Evolutionary conservation across 2,797 vertebrate genomes (phyloP), one percentile per base, ranked within the genome.

Genomic region (Hemibagrus guttatus): DNA sequence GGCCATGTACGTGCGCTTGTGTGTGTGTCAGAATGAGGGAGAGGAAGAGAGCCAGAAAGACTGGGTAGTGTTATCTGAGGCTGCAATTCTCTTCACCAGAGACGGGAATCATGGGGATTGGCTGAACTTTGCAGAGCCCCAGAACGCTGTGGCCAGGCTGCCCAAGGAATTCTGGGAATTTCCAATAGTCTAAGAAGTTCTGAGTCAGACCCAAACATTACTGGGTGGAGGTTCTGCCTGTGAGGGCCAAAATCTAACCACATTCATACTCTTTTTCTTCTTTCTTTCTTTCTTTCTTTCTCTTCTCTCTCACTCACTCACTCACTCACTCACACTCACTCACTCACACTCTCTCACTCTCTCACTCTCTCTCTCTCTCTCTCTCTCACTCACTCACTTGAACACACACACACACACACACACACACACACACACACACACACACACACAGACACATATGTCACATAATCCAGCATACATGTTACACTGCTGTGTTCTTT

Each of bases 121-220:
- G 88, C 88, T 90, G 88, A 90, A 90, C 90, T 86, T 78, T 81
- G 31, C 14, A 78, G 87, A 91, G 81, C 87, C 87, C 76, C 54
- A 61, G 58, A 90, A 80, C 8, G 11, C 54, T 80, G 89, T 46
- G 84, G 87, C 85, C 71, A 85, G 75, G 85, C 79, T 90, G 86
- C 82, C 80, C 89, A 26, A 84, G 54, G 86, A 83, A 88, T 89
- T 88, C 85, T 89, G 90, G 89, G 91, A 91, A 91, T 92, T 91
- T 92, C 90, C 90, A 91, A 90, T 89, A 87, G 83, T 87, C 76
- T 89, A 80, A 84, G 86, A 89, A 91, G 91, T 91, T 90, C 87
- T 88, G 88, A 90, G 74, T 89, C 82, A 85, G 85, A 84, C 88
- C 83, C 85, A 87, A 89, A 83, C 59, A 52, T 81, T 21, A 83